Conservation (phyloP, 2,888 invertebrate genomes). For the Podabrus alpinus region DNA sequence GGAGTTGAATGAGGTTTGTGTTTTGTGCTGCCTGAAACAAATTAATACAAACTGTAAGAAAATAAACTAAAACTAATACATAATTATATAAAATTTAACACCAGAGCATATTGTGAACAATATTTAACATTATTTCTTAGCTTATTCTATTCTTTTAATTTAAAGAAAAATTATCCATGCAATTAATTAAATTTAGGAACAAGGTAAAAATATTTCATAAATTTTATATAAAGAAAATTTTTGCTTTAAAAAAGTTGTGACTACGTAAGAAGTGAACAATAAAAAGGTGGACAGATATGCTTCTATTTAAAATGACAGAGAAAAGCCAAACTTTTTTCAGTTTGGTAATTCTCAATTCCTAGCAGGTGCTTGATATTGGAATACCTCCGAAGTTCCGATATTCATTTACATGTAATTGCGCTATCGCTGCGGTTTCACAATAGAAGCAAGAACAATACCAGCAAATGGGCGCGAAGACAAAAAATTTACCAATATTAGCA, state of each 20-base stretch:
- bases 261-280: not conserved
- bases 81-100: no score
- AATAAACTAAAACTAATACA: no score
- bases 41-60: not conserved
- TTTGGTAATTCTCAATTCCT: slow-evolving; percentile 33
- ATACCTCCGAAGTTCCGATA: slow-evolving; percentile 39
- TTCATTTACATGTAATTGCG: slow-evolving; percentile 44
- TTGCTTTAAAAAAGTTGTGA: not conserved
- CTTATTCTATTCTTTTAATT: not conserved
- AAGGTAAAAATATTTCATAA: not conserved
- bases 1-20: slow-evolving; percentile 51
- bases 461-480: slow-evolving; percentile 26
- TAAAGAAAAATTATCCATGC: not conserved
- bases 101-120: no score
- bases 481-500: slow-evolving; percentile 13
- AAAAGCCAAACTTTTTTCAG: slow-evolving; percentile 28
- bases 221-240: not conserved
- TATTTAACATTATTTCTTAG: not conserved
- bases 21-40: slow-evolving; percentile 59
- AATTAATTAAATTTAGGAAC: not conserved
- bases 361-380: slow-evolving; percentile 38
- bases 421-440: slow-evolving; percentile 33
- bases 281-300: slow-evolving; percentile 5
- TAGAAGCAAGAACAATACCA: slow-evolving; percentile 27
- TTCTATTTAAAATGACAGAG: slow-evolving; percentile 26